Conservation (phyloP, 1,140 invertebrate species). For the Nephotettix cincticeps region DNA sequence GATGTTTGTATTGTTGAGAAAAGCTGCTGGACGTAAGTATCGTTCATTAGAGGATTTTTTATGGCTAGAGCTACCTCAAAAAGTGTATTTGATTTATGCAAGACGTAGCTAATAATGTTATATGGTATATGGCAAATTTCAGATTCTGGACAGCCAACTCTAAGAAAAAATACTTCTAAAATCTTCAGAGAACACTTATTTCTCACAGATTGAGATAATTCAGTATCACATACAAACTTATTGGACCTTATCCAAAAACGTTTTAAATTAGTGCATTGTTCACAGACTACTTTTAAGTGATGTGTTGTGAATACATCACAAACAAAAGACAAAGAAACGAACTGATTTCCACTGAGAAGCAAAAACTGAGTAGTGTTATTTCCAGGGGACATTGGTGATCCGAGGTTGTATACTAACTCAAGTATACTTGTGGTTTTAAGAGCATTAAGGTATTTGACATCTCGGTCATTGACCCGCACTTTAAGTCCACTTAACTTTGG, state of each 20-base stretch:
- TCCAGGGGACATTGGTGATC: slow-evolving; percentile 8
- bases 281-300: slow-evolving; percentile 9
- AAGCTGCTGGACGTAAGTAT: not conserved
- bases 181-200: not conserved
- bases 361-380: slow-evolving; percentile 3
- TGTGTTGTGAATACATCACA: slow-evolving; percentile 1
- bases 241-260: slow-evolving; percentile 10
- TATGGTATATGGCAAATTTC: not conserved
- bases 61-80: slow-evolving; percentile 1
- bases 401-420: slow-evolving; percentile 14
- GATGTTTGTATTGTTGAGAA: not conserved
- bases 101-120: not conserved
- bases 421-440: not conserved
- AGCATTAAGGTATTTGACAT: not conserved
- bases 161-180: slow-evolving; percentile 15
- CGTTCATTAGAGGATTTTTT: not conserved
- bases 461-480: not conserved
- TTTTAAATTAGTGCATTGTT: slow-evolving; percentile 10
- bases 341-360: not conserved
- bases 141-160: not conserved
- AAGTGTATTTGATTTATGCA: not conserved
- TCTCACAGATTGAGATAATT: not conserved
- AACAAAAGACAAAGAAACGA: slow-evolving; percentile 13
- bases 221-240: slow-evolving; percentile 2
- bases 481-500: slow-evolving; percentile 14